Conservation (phyloP, 1,140 invertebrate genomes). For the Amyelois transitella region DNA sequence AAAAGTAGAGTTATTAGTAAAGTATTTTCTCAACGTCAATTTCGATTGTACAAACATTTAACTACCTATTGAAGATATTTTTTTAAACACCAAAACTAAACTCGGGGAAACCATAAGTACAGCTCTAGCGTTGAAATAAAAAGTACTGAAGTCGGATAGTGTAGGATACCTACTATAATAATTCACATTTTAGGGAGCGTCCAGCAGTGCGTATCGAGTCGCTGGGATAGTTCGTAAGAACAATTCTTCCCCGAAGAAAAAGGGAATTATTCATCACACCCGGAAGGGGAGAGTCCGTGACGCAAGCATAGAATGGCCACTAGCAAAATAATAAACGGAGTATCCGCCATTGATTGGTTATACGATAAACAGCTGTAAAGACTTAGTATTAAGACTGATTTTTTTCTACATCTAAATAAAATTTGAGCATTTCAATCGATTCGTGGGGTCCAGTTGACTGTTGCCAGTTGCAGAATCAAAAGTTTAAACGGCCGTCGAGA, state of each 20-base stretch:
- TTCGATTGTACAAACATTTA: too few relatives aligned
- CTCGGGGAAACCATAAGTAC: constrained; percentile 56
- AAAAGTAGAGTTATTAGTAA: too few relatives aligned
- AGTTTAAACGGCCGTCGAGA: constrained; percentile 72
- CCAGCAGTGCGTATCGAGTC: constrained; percentile 65
- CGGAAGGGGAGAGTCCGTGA: constrained; percentile 72
- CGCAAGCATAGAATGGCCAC: constrained; percentile 69
- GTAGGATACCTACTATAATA: constrained; percentile 63
- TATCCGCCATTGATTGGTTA: constrained; percentile 15
- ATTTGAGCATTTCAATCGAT: constrained; percentile 39
- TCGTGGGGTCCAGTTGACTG: constrained; percentile 67
- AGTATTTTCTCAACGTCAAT: too few relatives aligned
- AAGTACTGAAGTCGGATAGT: constrained; percentile 59
- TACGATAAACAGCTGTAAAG: constrained; percentile 14
- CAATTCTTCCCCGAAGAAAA: constrained; percentile 67
- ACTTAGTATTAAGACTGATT: constrained; percentile 20
- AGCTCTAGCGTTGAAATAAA: constrained; percentile 60
- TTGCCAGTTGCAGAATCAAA: constrained; percentile 72
- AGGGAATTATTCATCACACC: constrained; percentile 74
- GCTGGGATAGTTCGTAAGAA: constrained; percentile 63
- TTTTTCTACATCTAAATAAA: neutral
- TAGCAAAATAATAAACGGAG: constrained; percentile 31
- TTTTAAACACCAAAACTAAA: too few relatives aligned
- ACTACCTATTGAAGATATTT: too few relatives aligned
- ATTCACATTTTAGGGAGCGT: constrained; percentile 64